Percentiles rank a stretch among this genome's conserved stretches.
Evolutionary conservation across 1,140 invertebrate genomes (phyloP).

Genomic region (Wasmannia auropunctata): DNA sequence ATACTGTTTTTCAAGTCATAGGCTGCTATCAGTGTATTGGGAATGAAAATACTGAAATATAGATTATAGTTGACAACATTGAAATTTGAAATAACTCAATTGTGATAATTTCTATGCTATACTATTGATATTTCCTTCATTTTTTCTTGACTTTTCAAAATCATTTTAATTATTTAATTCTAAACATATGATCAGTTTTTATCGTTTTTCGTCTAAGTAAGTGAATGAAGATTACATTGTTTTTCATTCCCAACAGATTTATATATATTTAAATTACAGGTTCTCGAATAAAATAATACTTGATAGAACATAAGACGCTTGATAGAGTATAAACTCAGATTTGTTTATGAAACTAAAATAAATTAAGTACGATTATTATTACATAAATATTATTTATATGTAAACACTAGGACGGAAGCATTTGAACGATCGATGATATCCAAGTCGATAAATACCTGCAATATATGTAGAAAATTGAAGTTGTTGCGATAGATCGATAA

Average conservation of each 20-base stretch:
- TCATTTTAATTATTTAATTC: background rate
- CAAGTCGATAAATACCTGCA: background rate
- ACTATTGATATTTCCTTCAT: background rate
- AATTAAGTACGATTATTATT: conserved; percentile 69
- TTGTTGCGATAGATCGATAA: too few relatives aligned
- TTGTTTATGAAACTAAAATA: conserved; percentile 75
- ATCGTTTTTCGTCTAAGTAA: background rate
- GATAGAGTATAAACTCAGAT: conserved; percentile 43
- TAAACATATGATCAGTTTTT: background rate
- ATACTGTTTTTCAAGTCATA: background rate
- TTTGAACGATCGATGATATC: conserved; percentile 63
- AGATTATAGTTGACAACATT: background rate
- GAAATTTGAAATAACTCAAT: background rate
- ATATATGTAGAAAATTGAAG: too few relatives aligned
- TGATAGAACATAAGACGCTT: conserved; percentile 12
- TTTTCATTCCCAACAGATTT: conserved; percentile 31
- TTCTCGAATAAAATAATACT: background rate
- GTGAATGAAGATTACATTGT: background rate
- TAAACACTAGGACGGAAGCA: conserved; percentile 64
- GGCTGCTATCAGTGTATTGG: background rate
- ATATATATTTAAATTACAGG: background rate
- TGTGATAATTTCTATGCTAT: background rate
- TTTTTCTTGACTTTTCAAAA: background rate
- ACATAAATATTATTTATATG: conserved; percentile 58
- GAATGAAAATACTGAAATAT: conserved; percentile 21